A percentile compares a stretch with the other conserved stretches of the same genome.
Conservation (phyloP, 2,797 vertebrate species). For the Pyrrhura leucotis region DNA sequence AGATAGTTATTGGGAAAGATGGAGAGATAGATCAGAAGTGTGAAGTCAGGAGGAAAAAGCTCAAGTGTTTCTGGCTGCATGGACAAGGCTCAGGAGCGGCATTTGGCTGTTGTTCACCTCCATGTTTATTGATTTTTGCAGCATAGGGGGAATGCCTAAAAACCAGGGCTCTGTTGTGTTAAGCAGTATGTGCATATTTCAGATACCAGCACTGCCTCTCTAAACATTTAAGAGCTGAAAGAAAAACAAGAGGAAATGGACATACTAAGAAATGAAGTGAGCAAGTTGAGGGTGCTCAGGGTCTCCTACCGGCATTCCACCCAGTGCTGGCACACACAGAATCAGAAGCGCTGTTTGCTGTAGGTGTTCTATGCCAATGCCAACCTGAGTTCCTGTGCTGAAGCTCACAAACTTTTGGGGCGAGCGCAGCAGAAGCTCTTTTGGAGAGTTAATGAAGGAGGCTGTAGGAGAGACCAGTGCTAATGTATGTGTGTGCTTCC, state of each 20-base stretch:
- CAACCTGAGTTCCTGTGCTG: neutral
- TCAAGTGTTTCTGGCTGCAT: neutral
- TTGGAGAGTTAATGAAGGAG: neutral
- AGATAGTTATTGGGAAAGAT: neutral
- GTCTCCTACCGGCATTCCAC: neutral
- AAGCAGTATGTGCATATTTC: accelerated
- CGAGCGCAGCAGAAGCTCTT: neutral
- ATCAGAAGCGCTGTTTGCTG: neutral
- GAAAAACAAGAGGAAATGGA: neutral
- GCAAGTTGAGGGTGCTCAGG: neutral
- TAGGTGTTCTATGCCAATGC: accelerated
- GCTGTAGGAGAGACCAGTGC: neutral
- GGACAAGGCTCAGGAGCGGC: neutral
- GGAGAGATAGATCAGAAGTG: neutral
- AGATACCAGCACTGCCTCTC: neutral
- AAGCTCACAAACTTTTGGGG: neutral
- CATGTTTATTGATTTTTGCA: neutral
- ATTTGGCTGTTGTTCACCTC: neutral
- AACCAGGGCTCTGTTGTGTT: neutral
- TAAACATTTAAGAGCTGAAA: neutral
- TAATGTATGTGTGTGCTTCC: neutral
- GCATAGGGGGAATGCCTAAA: neutral
- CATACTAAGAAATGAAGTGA: accelerated
- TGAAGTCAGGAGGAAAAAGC: neutral
- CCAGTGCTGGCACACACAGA: accelerated